Conservation (phyloP, 2,113 vertebrate species). For the Cnemophilus loriae region DNA sequence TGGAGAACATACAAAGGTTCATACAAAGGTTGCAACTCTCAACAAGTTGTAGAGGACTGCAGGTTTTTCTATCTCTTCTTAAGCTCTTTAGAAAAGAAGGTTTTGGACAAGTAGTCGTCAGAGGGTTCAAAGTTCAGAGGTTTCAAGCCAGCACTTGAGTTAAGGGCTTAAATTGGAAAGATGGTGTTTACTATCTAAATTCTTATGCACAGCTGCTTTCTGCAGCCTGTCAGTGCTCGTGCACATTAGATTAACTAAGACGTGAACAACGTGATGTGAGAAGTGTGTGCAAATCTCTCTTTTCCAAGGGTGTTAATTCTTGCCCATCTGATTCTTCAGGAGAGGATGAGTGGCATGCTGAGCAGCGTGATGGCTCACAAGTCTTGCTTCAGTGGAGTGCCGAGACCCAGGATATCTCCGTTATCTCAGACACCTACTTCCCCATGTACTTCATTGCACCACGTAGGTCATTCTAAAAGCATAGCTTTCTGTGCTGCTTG, state of each 20-base stretch:
- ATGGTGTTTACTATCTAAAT: not conserved
- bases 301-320: not conserved
- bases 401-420: conserved; percentile 80
- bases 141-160: not conserved
- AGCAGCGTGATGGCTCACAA: conserved; percentile 82
- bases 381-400: conserved; percentile 82
- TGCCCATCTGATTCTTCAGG: conserved; percentile 45
- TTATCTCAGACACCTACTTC: conserved; percentile 90
- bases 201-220: not conserved
- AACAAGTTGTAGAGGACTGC: not conserved
- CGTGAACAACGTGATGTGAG: fast-evolving
- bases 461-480: conserved; percentile 68
- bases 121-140: not conserved
- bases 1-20: not conserved
- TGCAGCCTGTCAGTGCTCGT: not conserved
- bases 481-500: not conserved
- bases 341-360: conserved; percentile 85
- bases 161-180: not conserved
- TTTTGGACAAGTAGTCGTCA: not conserved
- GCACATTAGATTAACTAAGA: not conserved
- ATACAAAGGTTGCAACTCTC: not conserved
- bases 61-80: not conserved
- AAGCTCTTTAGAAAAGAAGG: not conserved
- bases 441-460: conserved; percentile 93
- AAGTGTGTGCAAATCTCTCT: not conserved